Base-by-base conservation (phyloP, 2,113 vertebrate species). In the Bambusicola thoracicus region DNA sequence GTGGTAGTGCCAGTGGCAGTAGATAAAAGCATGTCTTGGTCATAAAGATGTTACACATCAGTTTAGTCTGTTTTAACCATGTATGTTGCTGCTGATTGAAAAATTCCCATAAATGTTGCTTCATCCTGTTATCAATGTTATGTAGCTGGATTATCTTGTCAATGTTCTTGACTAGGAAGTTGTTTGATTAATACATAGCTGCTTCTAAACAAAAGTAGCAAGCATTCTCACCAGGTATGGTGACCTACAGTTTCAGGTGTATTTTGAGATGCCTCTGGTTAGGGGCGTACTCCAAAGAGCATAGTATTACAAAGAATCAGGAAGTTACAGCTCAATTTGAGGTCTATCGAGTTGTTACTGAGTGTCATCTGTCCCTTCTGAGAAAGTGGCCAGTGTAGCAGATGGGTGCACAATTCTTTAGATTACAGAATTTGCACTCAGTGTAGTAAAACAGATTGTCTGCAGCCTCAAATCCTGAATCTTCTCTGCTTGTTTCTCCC, bases 311-410 rank as follows among this genome's bases (percentile, higher is more conserved):
- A 44, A 49, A 85, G 44, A 41, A 80, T 55, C 41, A 77, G 72
- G 62, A 74, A 69, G 30, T 40, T 91, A 9, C 6, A 1, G 49
- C 66, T 46, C 10, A n/a, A 16, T 77, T 89, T 40, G 36, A 41
- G 17, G 3, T 82, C 10, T 49, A 76, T 73, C 13, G 32, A 72
- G 24, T 38, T 67, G 18, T 21, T 56, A 76, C 0, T 0, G 65
- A 78, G 7, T 34, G 49, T 70, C 25, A 70, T 17, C 38, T 73
- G 44, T 30, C 21, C 63, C 91, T 76, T 38, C 53, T 41, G 74
- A 75, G n/a, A 77, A 36, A 74, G 15, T 14, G 22, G 49, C 16
- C n/a, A 58, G 30, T 53, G 59, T 53, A 73, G 44, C 46, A 85
- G 49, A 41, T 40, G 38, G 25, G 86, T 40, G 30, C 10, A 73